These are phyloP conservation scores for Caenorhabditis sp. DNA, from an alignment of 2,888 invertebrate genomes.

Conservation along the genomic window DNA sequence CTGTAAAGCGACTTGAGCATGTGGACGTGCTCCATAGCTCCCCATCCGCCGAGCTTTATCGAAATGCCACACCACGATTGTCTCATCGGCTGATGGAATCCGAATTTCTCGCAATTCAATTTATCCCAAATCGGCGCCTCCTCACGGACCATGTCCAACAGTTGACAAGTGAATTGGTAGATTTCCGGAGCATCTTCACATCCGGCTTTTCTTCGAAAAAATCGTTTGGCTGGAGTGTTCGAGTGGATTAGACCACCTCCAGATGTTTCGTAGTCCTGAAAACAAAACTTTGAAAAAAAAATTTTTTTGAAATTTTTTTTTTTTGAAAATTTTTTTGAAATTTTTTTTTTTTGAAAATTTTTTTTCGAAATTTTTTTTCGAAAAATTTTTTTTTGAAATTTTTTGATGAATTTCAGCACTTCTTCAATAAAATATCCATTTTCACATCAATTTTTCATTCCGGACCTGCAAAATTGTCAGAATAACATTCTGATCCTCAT, in stretches of 20 bases:
- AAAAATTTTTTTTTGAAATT: background rate
- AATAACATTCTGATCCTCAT: conserved; percentile 42
- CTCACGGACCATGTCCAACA: conserved; percentile 34
- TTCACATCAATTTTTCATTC: background rate
- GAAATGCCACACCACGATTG: conserved; percentile 62
- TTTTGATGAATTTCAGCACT: no score
- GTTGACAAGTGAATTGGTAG: conserved; percentile 16
- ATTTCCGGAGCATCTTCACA: conserved; percentile 23
- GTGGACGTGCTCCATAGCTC: conserved; percentile 58
- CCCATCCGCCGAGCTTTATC: conserved; percentile 62
- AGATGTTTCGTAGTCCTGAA: conserved; percentile 22
- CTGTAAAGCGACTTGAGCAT: conserved; percentile 57
- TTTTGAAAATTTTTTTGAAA: background rate
- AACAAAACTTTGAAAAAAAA: background rate
- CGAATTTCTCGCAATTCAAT: conserved; percentile 11
- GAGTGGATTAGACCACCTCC: background rate
- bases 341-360: no score
- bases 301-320: background rate
- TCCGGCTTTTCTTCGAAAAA: background rate
- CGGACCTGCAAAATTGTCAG: conserved; percentile 43
- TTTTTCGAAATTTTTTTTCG: no score
- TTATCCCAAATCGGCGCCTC: conserved; percentile 60
- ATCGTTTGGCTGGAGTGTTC: background rate
- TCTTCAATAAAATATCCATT: no score
- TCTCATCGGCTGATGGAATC: conserved; percentile 58